phyloP scores from a whole-genome alignment of 1,140 invertebrate genomes.

The Phortica variegata region DNA sequence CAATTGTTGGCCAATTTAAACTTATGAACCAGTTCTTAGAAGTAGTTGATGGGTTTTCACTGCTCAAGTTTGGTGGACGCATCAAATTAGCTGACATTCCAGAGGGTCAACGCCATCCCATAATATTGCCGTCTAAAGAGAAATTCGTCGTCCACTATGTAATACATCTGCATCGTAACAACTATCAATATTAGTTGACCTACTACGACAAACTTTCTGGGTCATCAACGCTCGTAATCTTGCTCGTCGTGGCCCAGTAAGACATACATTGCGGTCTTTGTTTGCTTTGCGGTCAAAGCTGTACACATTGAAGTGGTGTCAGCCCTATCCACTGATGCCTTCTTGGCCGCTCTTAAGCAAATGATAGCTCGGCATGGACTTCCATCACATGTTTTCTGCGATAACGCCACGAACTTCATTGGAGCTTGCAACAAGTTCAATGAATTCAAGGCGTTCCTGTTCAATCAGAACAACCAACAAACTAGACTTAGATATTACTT shows the following conservation, averaged over 20 bases:
- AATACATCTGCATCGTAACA: neutral
- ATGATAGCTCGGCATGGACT: constrained; percentile 34
- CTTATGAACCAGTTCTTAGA: too few relatives aligned
- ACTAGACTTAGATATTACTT: too few relatives aligned
- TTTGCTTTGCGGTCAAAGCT: constrained; percentile 33
- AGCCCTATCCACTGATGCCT: constrained; percentile 32
- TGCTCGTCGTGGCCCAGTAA: constrained; percentile 8
- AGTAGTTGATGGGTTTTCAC: too few relatives aligned
- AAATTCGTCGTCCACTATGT: neutral
- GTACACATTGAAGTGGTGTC: constrained; percentile 42
- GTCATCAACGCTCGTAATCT: too few relatives aligned
- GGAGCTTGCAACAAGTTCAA: too few relatives aligned
- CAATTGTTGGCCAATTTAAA: too few relatives aligned
- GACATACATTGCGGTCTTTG: constrained; percentile 25
- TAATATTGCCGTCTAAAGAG: neutral
- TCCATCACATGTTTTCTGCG: too few relatives aligned
- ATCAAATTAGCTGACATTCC: too few relatives aligned
- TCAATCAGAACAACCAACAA: too few relatives aligned
- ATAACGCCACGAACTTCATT: too few relatives aligned
- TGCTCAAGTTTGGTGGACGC: too few relatives aligned
- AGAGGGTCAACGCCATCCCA: neutral
- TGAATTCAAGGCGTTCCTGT: too few relatives aligned
- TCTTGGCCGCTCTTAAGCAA: constrained; percentile 30
- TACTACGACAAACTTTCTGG: constrained; percentile 1
- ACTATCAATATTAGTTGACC: constrained; percentile 1